These are phyloP conservation scores for Equus przewalskii DNA, from an alignment of 2,113 vertebrate genomes.

Conservation along the genomic window DNA sequence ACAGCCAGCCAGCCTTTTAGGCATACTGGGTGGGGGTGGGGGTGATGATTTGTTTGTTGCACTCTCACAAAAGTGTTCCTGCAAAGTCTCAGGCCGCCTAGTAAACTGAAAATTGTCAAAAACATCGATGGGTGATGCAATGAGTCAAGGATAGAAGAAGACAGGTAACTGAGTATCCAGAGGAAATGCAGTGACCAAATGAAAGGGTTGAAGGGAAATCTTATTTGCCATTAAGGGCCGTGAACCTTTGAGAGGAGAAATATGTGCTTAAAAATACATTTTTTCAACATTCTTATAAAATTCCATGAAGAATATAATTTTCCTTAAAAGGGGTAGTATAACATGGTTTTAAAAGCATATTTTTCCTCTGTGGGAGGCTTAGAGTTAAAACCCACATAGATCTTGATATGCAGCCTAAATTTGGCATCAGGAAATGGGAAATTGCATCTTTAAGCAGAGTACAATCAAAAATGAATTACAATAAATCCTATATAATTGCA, in stretches of 20 bases:
- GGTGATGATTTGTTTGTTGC: background rate
- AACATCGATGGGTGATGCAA: background rate
- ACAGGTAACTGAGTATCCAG: background rate
- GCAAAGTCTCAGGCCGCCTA: background rate
- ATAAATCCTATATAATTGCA: constrained; percentile 99
- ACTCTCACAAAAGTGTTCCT: background rate
- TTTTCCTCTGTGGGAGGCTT: constrained; percentile 87
- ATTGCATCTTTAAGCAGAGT: constrained; percentile 94
- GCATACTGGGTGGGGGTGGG: background rate
- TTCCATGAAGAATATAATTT: constrained; percentile 78
- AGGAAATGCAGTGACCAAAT: constrained; percentile 45
- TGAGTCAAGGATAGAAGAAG: background rate
- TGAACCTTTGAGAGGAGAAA: constrained; percentile 56
- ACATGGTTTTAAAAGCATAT: constrained; percentile 84
- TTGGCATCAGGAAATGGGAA: constrained; percentile 93
- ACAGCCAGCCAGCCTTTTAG: background rate
- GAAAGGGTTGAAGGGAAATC: constrained; percentile 56
- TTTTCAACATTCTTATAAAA: constrained; percentile 74
- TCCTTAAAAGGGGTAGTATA: constrained; percentile 84
- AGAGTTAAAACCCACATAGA: constrained; percentile 90
- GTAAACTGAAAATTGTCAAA: background rate
- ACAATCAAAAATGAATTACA: constrained; percentile 96
- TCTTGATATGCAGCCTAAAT: constrained; percentile 92
- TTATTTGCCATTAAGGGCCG: constrained; percentile 61
- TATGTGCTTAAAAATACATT: constrained; percentile 81